Conservation (phyloP, 2,797 vertebrate species). For the Channa striata region DNA sequence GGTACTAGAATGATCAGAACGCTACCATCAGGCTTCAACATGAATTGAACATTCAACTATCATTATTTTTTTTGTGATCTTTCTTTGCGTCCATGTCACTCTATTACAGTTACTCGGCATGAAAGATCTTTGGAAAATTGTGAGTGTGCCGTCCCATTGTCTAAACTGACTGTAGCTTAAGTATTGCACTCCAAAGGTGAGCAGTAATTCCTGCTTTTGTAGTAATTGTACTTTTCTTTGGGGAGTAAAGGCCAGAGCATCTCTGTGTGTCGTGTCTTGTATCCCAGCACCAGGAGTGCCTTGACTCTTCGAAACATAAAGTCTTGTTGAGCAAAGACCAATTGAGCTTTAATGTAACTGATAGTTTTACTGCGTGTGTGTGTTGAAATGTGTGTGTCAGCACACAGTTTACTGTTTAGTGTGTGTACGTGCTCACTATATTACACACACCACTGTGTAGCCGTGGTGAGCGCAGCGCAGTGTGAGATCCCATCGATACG, state of each 20-base stretch:
- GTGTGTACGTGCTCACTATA: conserved; percentile 20
- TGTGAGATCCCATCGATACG: conserved; percentile 70
- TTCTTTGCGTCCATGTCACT: background rate
- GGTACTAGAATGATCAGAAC: background rate
- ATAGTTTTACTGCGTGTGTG: conserved; percentile 21
- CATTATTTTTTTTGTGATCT: background rate
- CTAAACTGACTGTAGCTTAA: conserved; percentile 3
- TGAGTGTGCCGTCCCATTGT: background rate
- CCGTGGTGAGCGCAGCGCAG: conserved; percentile 66
- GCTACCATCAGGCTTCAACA: background rate
- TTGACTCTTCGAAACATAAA: conserved; percentile 1
- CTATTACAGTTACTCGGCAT: background rate
- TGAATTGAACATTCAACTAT: background rate
- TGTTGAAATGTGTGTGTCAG: conserved; percentile 9
- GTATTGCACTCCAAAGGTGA: conserved; percentile 4
- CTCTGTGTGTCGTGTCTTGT: conserved; percentile 43
- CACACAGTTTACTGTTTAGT: background rate
- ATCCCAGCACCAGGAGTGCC: conserved; percentile 48
- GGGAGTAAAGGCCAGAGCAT: conserved; percentile 42
- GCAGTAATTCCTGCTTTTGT: conserved; percentile 43
- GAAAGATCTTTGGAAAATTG: conserved; percentile 3
- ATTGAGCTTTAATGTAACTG: conserved; percentile 44
- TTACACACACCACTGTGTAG: conserved; percentile 50
- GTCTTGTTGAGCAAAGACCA: conserved; percentile 50
- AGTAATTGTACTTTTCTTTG: conserved; percentile 28